phyloP scores from a whole-genome alignment of 2,797 vertebrate species.

The Melanotaenia trifasciata region DNA sequence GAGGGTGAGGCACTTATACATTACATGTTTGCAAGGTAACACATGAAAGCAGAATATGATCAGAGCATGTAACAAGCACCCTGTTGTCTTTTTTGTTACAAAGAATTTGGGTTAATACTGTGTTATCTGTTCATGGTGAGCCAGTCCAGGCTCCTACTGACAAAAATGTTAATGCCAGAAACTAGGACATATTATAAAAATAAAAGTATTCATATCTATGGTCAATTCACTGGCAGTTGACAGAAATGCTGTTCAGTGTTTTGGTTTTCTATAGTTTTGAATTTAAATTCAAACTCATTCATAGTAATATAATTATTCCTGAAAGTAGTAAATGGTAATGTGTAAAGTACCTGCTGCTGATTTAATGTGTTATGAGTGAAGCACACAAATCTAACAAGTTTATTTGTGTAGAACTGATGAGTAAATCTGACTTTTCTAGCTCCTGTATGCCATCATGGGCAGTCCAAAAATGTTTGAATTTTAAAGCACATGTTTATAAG shows the following conservation, averaged over 20 bases:
- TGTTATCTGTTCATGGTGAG: constrained; percentile 50
- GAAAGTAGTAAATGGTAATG: constrained; percentile 57
- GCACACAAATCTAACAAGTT: constrained; percentile 49
- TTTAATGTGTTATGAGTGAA: constrained; percentile 68
- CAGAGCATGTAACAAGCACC: constrained; percentile 61
- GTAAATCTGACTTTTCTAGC: constrained; percentile 43
- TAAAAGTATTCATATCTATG: constrained; percentile 54
- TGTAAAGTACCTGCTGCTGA: constrained; percentile 64
- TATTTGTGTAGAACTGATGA: constrained; percentile 47
- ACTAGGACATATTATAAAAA: constrained; percentile 59
- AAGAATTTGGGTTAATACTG: constrained; percentile 49
- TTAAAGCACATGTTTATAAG: constrained; percentile 42
- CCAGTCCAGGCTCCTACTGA: constrained; percentile 54
- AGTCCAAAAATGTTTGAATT: constrained; percentile 20
- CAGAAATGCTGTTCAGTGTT: constrained; percentile 63
- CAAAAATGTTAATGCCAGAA: constrained; percentile 57
- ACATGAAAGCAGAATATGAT: constrained; percentile 44
- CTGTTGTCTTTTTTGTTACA: constrained; percentile 57
- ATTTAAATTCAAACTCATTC: constrained; percentile 52
- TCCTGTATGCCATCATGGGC: constrained; percentile 38
- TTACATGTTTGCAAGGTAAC: constrained; percentile 43
- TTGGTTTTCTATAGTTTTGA: constrained; percentile 56
- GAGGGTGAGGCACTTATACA: constrained; percentile 43
- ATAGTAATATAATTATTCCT: constrained; percentile 61
- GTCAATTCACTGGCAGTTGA: constrained; percentile 49